Base-by-base conservation (phyloP, 2,113 vertebrate genomes). In the Chamaea fasciata region DNA sequence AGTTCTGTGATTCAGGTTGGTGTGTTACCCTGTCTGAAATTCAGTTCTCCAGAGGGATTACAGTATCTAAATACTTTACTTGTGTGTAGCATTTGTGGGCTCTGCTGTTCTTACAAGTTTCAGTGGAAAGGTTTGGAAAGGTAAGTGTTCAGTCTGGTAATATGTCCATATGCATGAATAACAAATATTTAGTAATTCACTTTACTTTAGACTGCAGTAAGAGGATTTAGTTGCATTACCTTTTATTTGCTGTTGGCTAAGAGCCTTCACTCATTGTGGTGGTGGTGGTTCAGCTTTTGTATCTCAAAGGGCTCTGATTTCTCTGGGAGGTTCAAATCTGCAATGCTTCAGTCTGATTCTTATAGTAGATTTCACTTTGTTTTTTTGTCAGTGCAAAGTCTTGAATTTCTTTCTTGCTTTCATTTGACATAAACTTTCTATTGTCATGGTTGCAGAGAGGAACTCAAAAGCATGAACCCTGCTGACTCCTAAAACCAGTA, bases 381-480 rank as follows among this genome's bases (percentile, higher is more conserved):
- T 87, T 26, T 26, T 84, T 84, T 10, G 7, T 93, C 31, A 53
- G 2, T 82, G 10, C 19, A 53, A 78, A 79, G 18, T 60, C 60
- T 69, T 68, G 67, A 81, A 50, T 87, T 86, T 87, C 35, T 79
- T 83, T 92, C 42, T 46, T 84, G 16, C 44, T 94, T 65, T 87
- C 41, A 33, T 79, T 73, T 73, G 81, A 90, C 93, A 90, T 87
- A 88, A 85, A 88, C 26, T 90, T 93, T 84, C 44, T 92, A 90
- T 94, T 94, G 90, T 85, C 78, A 69, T 75, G 41, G 85, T 57
- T 88, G 75, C 88, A 67, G n/a, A 73, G 46, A 46, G n/a, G 20
- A 73, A 57, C 83, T 77, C 33, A 69, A 69, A 90, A 77, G 55
- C 26, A 6, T 47, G 78, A 91, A 63, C 55, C 55, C 67, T 85